Percentiles rank a stretch among this genome's conserved stretches.
phyloP scores from a whole-genome alignment of 2,888 invertebrate species.

The Cryptocheilus praepositus region DNA sequence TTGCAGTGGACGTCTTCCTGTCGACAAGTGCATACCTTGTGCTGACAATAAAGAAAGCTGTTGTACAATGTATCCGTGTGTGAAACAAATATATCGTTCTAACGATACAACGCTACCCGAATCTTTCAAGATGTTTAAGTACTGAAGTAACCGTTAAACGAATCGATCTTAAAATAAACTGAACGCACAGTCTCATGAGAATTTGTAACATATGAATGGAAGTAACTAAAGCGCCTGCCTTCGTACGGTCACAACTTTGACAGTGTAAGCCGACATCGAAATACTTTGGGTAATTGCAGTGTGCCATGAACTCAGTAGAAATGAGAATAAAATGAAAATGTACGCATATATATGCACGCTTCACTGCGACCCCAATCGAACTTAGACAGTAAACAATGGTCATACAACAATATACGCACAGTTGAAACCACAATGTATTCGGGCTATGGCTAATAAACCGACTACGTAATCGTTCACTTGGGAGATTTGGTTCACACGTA shows the following conservation, averaged over 20 bases:
- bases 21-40: constrained; percentile 72
- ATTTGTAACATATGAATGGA: no score
- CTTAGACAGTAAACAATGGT: constrained; percentile 37
- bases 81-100: constrained; percentile 54
- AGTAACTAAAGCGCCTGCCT: no score
- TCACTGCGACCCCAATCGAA: constrained; percentile 47
- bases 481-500: constrained; percentile 62
- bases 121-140: constrained; percentile 33
- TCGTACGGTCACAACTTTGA: constrained; percentile 16
- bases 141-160: constrained; percentile 26
- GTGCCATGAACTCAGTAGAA: constrained; percentile 22
- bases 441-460: constrained; percentile 60
- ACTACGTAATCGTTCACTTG: constrained; percentile 63
- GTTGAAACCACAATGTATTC: constrained; percentile 51
- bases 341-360: constrained; percentile 5
- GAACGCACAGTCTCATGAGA: constrained; percentile 26
- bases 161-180: constrained; percentile 33
- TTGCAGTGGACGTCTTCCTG: constrained; percentile 71
- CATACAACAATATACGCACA: constrained; percentile 49
- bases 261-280: constrained; percentile 31
- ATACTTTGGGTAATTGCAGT: constrained; percentile 38
- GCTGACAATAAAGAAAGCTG: constrained; percentile 69
- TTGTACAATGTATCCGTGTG: constrained; percentile 59
- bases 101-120: constrained; percentile 52
- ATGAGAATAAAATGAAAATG: constrained; percentile 6